Evolutionary conservation across 2,113 vertebrate species (phyloP).

Genomic region (Silurus meridionalis): DNA sequence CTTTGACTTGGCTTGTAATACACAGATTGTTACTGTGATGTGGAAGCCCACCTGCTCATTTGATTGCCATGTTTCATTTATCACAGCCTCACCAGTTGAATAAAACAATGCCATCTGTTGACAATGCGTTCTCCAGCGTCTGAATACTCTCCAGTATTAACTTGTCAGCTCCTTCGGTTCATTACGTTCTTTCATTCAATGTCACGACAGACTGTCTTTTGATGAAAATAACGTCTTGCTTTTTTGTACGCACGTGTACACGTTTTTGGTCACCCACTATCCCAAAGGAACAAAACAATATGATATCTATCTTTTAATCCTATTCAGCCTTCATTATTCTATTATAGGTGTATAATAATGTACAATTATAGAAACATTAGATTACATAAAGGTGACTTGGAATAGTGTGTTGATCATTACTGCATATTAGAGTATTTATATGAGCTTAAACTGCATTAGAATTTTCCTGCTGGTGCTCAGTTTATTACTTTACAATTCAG

Average conservation of each 20-base stretch:
- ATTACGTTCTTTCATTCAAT: background rate
- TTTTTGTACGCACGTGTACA: background rate
- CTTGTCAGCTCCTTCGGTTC: background rate
- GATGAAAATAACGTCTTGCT: background rate
- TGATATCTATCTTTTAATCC: background rate
- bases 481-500: background rate
- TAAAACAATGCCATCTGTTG: conserved; percentile 17
- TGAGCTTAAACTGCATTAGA: background rate
- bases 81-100: background rate
- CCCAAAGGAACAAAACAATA: background rate
- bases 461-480: background rate
- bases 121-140: background rate
- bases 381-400: background rate
- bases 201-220: background rate
- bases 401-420: background rate
- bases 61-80: conserved; percentile 24
- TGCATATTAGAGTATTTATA: background rate
- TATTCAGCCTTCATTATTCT: background rate
- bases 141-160: background rate
- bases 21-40: background rate
- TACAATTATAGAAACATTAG: background rate
- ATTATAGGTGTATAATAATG: background rate
- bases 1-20: background rate
- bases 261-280: background rate
- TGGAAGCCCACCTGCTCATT: background rate